Evolutionary conservation across 1,140 invertebrate genomes (phyloP).

Genomic region (Dryas iulia): DNA sequence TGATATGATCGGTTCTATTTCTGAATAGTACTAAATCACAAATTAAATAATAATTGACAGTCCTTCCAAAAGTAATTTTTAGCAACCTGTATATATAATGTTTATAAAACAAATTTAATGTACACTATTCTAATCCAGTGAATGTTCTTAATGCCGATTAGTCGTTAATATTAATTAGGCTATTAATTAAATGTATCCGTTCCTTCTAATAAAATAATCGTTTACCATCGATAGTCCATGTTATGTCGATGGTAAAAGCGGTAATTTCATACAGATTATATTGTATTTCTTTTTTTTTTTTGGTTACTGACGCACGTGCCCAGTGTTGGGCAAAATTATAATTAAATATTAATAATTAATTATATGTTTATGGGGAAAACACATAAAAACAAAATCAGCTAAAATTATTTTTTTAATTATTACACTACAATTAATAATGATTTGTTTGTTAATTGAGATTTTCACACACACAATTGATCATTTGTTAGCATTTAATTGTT

Average conservation of each 20-base stretch:
- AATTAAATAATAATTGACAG: constrained; percentile 1
- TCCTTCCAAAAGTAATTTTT: constrained; percentile 5
- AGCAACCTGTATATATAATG: constrained; percentile 5
- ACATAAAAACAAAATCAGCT: no score
- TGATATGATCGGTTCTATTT: neutral
- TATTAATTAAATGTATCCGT: neutral
- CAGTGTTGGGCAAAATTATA: no score
- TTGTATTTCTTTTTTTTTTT: neutral
- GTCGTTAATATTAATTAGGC: neutral
- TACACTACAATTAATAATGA: no score
- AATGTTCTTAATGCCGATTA: neutral
- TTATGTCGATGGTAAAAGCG: neutral
- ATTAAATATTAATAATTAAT: no score
- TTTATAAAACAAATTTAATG: neutral
- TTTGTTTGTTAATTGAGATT: no score
- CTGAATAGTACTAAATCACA: neutral
- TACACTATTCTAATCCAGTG: neutral
- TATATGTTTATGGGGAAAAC: no score
- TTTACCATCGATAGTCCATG: neutral
- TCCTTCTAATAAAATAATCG: neutral
- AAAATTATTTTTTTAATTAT: no score
- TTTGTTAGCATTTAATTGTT: no score
- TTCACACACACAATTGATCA: no score
- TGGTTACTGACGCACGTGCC: neutral
- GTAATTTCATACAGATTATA: constrained; percentile 4